Evolutionary conservation across 2,797 vertebrate genomes (phyloP), one percentile per base, ranked within the genome.

Genomic region (Huso huso): DNA sequence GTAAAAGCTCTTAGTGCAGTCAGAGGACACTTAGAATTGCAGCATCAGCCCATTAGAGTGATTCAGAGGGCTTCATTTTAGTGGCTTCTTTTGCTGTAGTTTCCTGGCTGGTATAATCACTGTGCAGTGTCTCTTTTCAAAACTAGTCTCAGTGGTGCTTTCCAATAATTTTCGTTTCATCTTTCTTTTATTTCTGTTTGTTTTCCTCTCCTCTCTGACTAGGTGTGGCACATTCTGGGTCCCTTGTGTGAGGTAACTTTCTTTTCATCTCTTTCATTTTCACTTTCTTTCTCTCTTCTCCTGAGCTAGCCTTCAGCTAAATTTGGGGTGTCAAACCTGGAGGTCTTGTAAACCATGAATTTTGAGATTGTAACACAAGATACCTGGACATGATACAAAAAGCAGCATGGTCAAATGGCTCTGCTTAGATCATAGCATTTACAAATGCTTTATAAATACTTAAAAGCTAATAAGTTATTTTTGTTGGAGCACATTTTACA

Each of bases 221-320:
- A 95, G 93, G 92, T 95, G 80, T 95, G 92, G 92, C 88, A 91
- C 84, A 90, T 92, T 88, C 84, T 95, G 86, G 91, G 88, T 77
- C 93, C 91, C 72, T 89, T 94, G 83, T 94, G 91, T 55, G 90
- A 95, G 93, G 92, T 95, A 94, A 95, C 84, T 72, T 72, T 70
- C 72, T 73, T 11, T 7, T 70, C 70, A 61, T 67, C 70, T 66
- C 62, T 62, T 48, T 51, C 10, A 0, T 6, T 70, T 69, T 12
- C 3, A 8, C 71, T 71, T 48, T 66, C 9, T 74, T 49, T 65
- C 67, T 48, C 1, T 61, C 37, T 49, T 61, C 57, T 57, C 0
- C 0, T 58, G 37, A 2, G 10, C 10, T 58, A 58, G 55, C 37
- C 37, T 37, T 37, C 37, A 37, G 37, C 37, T 37, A 11, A 10